Base-by-base conservation (phyloP, 2,113 vertebrate genomes). In the Arothron firmamentum region DNA sequence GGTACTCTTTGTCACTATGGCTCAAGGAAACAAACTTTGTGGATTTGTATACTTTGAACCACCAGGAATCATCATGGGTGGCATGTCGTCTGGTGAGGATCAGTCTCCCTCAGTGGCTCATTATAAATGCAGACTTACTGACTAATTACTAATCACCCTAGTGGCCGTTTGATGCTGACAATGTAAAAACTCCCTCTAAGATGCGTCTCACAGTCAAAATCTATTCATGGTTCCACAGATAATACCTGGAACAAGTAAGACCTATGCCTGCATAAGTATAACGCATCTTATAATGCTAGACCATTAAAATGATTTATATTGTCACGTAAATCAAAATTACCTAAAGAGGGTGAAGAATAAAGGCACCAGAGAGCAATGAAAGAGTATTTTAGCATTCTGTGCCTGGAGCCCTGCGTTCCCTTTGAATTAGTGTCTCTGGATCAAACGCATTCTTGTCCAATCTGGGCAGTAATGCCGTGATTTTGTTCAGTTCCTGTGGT, bases 361-460 rank as follows among this genome's bases (percentile, higher is more conserved):
- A 38, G 9, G 9, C 2, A 38, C 11, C 34, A 38, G 34, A 38
- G 34, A 12, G 34, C 11, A 38, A 38, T 38, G 34, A 38, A 11
- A 2, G 34, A 38, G 6, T 12, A 38, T 38, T 38, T 10, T 38
- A 9, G 1, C 68, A 70, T 71, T 74, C 60, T 69, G 56, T 6
- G 67, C 23, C 54, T 47, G 34, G 28, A 54, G 38, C 45, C 47
- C 59, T 12, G 9, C n/a, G 45, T 75, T 67, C 47, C 54, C 54
- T 63, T 43, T 2, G 56, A 72, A n/a, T 52, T 60, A 18, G 47
- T 16, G 53, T 72, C 50, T 48, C 20, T 15, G 25, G 68, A 88
- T 85, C 68, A 85, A 86, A 84, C 31, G 45, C 72, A 70, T 75
- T 67, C 63, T 81, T 74, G 62, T 78, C 75, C 55, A 74, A 63